Evolutionary conservation across 1,140 invertebrate species (phyloP).

Genomic region (Holcopasites calliopsidis): DNA sequence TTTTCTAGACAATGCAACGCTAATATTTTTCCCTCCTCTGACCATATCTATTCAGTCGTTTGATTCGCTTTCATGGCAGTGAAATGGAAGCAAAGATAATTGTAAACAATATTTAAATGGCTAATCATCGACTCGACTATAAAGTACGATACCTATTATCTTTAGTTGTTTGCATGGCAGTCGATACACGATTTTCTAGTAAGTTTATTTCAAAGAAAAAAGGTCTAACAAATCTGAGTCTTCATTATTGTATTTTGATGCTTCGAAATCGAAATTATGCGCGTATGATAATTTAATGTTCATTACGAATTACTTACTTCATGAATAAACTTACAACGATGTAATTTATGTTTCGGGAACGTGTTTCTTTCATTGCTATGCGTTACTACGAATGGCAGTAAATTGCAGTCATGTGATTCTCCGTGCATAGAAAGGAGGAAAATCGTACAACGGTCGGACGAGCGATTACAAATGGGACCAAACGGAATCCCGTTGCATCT

Average conservation of each 20-base stretch:
- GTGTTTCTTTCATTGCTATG: neutral
- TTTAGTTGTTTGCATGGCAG: conserved; percentile 57
- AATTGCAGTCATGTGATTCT: conserved; percentile 28
- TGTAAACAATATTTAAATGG: conserved; percentile 18
- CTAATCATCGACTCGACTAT: conserved; percentile 9
- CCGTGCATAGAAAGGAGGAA: conserved; percentile 10
- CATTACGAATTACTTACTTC: too few species aligned
- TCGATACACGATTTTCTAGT: conserved; percentile 8
- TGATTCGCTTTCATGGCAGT: conserved; percentile 62
- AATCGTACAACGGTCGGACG: conserved; percentile 27
- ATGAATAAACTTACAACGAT: too few species aligned
- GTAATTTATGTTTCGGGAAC: too few species aligned
- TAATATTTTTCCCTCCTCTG: conserved; percentile 3
- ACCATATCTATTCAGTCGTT: conserved; percentile 51
- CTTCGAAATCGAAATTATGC: too few species aligned
- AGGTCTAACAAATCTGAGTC: neutral
- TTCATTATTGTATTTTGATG: too few species aligned
- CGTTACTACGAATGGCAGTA: conserved; percentile 58
- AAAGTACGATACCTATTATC: conserved; percentile 11
- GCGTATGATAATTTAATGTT: too few species aligned
- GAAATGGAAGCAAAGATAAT: conserved; percentile 65
- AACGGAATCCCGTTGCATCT: conserved; percentile 50
- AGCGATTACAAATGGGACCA: conserved; percentile 56
- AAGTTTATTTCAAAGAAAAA: neutral
- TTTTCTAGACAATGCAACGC: conserved; percentile 16